These are phyloP conservation scores for Liparis tanakae DNA, from an alignment of 2,797 vertebrate genomes.

Conservation along the genomic window DNA sequence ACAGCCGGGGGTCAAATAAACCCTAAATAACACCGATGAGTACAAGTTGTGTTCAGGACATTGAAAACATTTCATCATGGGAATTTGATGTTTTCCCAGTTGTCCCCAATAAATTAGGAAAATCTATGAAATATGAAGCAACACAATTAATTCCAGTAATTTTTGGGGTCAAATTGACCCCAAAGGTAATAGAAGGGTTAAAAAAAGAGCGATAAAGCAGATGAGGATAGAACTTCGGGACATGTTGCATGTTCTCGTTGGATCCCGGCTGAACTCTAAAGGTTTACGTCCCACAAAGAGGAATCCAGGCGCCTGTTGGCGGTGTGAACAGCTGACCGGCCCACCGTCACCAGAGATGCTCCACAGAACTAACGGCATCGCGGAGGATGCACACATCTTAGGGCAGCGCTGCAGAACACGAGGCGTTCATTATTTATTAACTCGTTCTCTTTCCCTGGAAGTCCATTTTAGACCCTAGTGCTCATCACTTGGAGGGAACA, in stretches of 20 bases:
- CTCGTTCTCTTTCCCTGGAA: slow-evolving; percentile 23
- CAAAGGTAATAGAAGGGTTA: no score
- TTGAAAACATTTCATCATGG: no score
- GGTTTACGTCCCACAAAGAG: slow-evolving; percentile 29
- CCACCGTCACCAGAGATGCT: slow-evolving; percentile 46
- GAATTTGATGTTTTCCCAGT: no score
- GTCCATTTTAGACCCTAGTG: slow-evolving; percentile 38
- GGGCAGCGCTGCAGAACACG: slow-evolving; percentile 46
- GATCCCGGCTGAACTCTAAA: slow-evolving; percentile 12
- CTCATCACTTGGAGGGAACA: slow-evolving; percentile 31
- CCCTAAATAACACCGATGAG: no score
- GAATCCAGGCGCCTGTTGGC: slow-evolving; percentile 1
- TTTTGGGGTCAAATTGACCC: no score
- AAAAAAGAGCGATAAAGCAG: slow-evolving; percentile 6
- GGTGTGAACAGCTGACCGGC: slow-evolving; percentile 57
- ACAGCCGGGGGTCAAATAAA: no score
- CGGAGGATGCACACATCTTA: slow-evolving; percentile 44
- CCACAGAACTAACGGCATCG: slow-evolving; percentile 62
- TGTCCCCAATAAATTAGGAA: no score
- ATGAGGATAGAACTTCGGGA: background rate
- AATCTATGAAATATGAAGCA: no score
- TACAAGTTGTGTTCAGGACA: no score
- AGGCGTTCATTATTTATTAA: slow-evolving; percentile 41
- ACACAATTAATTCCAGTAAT: no score
- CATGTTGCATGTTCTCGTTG: background rate